Base-by-base conservation (phyloP, 2,113 vertebrate species). In the Gadus macrocephalus region DNA sequence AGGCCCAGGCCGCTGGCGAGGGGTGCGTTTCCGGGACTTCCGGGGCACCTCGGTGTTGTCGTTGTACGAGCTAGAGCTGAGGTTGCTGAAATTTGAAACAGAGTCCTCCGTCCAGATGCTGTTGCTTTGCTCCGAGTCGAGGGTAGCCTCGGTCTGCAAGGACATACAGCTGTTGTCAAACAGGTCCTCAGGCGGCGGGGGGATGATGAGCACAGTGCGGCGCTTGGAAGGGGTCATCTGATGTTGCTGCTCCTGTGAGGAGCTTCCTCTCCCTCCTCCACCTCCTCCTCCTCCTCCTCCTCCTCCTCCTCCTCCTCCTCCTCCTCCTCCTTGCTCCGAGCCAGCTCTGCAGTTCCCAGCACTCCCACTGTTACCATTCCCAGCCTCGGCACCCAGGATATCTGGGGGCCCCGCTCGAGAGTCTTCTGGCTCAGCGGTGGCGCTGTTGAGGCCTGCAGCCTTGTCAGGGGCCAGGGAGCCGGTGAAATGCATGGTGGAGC, bases 41-140 rank as follows among this genome's bases (percentile, higher is more conserved):
- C 97, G 94, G 82, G 96, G 97, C 86, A 97, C 96, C 89, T 97
- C 96, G 73, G 95, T 98, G 93, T 98, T 98, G 94, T 98, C 97
- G 81, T 98, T 98, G 93, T 98, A 98, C 83, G 96, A 97, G 87
- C 91, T 93, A 78, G 92, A 92, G 89, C 96, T 98, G 91, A 96
- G 93, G 83, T 96, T 92, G 89, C 97, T 99, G 90, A 98, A 98
- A 94, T 98, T 99, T 79, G 97, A 98, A 83, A 94, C 91, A 27
- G 97, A 98, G 90, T 98, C 97, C 75, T 99, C 97, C 90, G 96
- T 95, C 97, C 97, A 99, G 87, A 99, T 96, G 92, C 93, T 98
- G 94, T 91, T 94, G 91, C 97, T 99, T 89, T 98, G 97, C 75
- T 99, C 97, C 15, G 96, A 98, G 85, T 98, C 96, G 84, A 85